Conservation (phyloP, 2,888 invertebrate genomes). For the Cheilosia scutellata region DNA sequence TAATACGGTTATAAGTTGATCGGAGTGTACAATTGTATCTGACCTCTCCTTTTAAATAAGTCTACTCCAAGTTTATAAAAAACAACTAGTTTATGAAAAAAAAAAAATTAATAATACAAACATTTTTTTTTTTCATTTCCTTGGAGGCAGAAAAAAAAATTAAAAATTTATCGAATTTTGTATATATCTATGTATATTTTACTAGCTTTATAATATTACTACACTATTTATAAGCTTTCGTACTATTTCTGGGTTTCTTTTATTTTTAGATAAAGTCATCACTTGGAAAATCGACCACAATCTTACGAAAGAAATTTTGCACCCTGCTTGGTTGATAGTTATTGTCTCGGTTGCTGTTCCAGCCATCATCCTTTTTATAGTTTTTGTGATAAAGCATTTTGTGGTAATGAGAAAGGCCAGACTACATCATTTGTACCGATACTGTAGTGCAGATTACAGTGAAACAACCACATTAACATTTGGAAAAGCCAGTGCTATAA, state of each 20-base stretch:
- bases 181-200: too few relatives aligned
- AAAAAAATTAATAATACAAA: too few relatives aligned
- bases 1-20: too few relatives aligned
- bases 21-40: too few relatives aligned
- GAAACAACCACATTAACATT: constrained; percentile 4
- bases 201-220: too few relatives aligned
- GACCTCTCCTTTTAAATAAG: too few relatives aligned
- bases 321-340: not conserved
- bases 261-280: constrained; percentile 6
- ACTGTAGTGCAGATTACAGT: not conserved
- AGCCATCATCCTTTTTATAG: not conserved
- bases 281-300: constrained; percentile 4
- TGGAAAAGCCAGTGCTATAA: too few relatives aligned
- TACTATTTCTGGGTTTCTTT: not conserved
- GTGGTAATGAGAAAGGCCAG: not conserved
- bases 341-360: not conserved
- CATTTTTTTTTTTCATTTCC: too few relatives aligned
- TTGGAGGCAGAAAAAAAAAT: too few relatives aligned
- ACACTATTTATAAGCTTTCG: not conserved
- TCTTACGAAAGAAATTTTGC: not conserved
- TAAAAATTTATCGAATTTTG: too few relatives aligned
- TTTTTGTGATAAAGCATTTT: not conserved
- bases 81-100: too few relatives aligned
- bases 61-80: too few relatives aligned
- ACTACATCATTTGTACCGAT: not conserved